Percentiles rank a stretch among this genome's conserved stretches.
Evolutionary conservation across 2,888 invertebrate genomes (phyloP).

Genomic region (Drosophila demipolita): DNA sequence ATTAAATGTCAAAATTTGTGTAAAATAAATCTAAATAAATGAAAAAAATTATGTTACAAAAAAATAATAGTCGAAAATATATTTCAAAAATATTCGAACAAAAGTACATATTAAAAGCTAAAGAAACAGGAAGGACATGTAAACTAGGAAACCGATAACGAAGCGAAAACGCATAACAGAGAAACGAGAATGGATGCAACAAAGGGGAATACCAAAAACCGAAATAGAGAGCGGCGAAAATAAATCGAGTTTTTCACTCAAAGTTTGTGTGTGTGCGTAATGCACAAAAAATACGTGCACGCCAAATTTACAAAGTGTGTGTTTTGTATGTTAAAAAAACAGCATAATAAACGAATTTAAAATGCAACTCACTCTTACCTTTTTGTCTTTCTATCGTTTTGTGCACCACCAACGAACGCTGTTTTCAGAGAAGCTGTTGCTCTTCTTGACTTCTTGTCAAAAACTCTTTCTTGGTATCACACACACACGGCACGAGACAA

Average conservation of each 20-base stretch:
- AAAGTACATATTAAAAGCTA: not conserved
- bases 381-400: slow-evolving; percentile 30
- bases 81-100: not conserved
- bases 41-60: slow-evolving; percentile 14
- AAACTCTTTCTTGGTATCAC: slow-evolving; percentile 24
- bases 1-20: slow-evolving; percentile 17
- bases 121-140: not conserved
- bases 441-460: too few species aligned
- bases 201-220: slow-evolving; percentile 44
- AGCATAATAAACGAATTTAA: slow-evolving; percentile 33
- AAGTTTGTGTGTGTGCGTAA: not conserved
- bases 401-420: slow-evolving; percentile 7
- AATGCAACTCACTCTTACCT: slow-evolving; percentile 68
- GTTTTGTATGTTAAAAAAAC: slow-evolving; percentile 25
- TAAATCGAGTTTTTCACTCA: slow-evolving; percentile 1
- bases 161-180: slow-evolving; percentile 47
- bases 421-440: too few species aligned
- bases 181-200: slow-evolving; percentile 27
- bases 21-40: slow-evolving; percentile 37
- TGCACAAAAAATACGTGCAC: slow-evolving; percentile 23
- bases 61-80: not conserved
- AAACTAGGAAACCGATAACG: slow-evolving; percentile 11
- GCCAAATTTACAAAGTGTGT: slow-evolving; percentile 19
- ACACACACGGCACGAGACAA: slow-evolving; percentile 34
- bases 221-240: slow-evolving; percentile 54